Conservation (phyloP, 2,113 vertebrate species). For the Paradisaea rubra region DNA sequence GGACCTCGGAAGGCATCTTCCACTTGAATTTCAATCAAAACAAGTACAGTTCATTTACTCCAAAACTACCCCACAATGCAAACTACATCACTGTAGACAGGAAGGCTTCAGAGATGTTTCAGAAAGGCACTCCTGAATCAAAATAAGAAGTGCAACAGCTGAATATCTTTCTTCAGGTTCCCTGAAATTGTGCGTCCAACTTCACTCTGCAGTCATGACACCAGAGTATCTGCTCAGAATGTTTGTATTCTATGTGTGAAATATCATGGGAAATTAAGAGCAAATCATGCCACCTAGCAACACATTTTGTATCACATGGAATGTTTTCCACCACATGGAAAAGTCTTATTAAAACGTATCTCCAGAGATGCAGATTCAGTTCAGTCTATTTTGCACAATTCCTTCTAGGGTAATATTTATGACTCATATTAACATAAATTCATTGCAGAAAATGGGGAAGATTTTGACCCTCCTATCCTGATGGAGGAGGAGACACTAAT, state of each 20-base stretch:
- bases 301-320: background rate
- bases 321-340: background rate
- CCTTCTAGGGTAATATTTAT: background rate
- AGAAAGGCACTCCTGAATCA: background rate
- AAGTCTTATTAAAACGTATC: background rate
- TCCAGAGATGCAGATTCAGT: background rate
- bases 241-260: background rate
- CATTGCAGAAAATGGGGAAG: background rate
- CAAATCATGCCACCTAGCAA: background rate
- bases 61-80: background rate
- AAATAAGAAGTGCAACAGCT: background rate
- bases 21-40: background rate
- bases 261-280: background rate
- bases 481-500: background rate
- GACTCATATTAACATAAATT: background rate
- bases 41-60: background rate
- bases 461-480: background rate
- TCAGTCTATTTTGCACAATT: background rate
- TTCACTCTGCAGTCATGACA: background rate
- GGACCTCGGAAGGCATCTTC: background rate
- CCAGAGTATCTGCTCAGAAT: background rate
- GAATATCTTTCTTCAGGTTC: background rate
- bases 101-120: background rate
- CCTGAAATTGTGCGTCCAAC: background rate
- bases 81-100: background rate